These are phyloP conservation scores for Bombus huntii DNA, from an alignment of 1,140 invertebrate genomes.

Conservation along the genomic window DNA sequence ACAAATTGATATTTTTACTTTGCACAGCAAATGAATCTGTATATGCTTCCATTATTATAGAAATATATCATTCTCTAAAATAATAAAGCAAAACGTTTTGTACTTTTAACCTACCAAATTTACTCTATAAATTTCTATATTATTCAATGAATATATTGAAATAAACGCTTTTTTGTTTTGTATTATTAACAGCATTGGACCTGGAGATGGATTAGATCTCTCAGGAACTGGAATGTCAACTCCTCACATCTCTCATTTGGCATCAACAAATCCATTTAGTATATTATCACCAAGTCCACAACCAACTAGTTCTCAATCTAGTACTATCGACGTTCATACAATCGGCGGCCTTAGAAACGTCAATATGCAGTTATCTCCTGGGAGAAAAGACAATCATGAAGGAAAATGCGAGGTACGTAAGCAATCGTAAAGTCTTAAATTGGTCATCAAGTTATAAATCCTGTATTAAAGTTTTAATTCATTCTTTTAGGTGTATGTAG, in stretches of 20 bases:
- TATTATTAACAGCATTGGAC: conserved; percentile 58
- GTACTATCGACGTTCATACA: conserved; percentile 70
- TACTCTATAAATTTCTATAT: background rate
- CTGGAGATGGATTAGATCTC: conserved; percentile 66
- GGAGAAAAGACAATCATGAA: conserved; percentile 74
- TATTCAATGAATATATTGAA: background rate
- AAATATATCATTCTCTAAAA: background rate
- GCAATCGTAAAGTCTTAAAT: background rate
- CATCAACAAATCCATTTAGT: conserved; percentile 66
- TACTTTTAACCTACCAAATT: background rate
- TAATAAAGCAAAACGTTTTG: background rate
- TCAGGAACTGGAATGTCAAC: conserved; percentile 67
- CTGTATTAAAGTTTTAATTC: background rate
- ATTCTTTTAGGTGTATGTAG: conserved; percentile 90
- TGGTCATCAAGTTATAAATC: background rate
- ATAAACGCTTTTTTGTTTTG: conserved; percentile 1
- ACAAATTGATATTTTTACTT: background rate
- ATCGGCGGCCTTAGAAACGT: conserved; percentile 75
- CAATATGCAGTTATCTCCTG: conserved; percentile 72
- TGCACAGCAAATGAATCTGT: background rate
- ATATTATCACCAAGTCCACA: conserved; percentile 68
- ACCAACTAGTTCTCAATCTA: conserved; percentile 72
- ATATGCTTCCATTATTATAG: background rate
- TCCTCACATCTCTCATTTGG: conserved; percentile 66
- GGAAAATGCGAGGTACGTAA: conserved; percentile 71